These are phyloP conservation scores for Pantherophis vulpinus DNA, from an alignment of 2,797 vertebrate species.

Conservation along the genomic window DNA sequence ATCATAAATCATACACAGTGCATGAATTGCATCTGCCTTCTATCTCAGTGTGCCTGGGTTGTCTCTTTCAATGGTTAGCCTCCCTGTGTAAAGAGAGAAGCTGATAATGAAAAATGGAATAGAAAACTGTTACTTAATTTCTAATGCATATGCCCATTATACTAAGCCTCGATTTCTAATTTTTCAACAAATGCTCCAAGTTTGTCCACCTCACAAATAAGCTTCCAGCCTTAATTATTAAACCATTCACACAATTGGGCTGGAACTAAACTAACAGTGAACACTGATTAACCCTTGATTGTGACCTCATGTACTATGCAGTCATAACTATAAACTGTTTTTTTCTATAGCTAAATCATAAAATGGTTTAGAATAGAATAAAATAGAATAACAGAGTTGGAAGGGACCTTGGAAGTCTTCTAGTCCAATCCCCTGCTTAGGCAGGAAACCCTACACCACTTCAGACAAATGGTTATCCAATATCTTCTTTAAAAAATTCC, in stretches of 20 bases:
- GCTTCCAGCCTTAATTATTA: neutral
- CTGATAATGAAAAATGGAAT: neutral
- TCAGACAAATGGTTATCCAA: too few relatives aligned
- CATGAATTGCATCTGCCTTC: neutral
- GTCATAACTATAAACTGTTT: neutral
- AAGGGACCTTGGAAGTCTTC: too few relatives aligned
- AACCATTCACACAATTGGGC: neutral
- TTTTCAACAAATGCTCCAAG: neutral
- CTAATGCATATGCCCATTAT: neutral
- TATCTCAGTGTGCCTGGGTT: neutral
- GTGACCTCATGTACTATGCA: neutral
- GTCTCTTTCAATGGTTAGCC: neutral
- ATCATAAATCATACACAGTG: neutral
- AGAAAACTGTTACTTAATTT: neutral
- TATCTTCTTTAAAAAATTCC: too few relatives aligned
- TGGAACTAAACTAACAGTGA: neutral
- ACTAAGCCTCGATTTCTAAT: neutral
- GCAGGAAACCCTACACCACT: too few relatives aligned
- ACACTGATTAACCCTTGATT: neutral
- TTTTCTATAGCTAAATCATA: neutral
- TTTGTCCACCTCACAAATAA: neutral
- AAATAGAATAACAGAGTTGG: too few relatives aligned
- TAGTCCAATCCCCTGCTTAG: too few relatives aligned
- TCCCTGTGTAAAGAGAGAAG: neutral
- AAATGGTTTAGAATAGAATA: neutral